Base-by-base conservation (phyloP, 2,113 vertebrate genomes). In the Paraplagusia blochii region DNA sequence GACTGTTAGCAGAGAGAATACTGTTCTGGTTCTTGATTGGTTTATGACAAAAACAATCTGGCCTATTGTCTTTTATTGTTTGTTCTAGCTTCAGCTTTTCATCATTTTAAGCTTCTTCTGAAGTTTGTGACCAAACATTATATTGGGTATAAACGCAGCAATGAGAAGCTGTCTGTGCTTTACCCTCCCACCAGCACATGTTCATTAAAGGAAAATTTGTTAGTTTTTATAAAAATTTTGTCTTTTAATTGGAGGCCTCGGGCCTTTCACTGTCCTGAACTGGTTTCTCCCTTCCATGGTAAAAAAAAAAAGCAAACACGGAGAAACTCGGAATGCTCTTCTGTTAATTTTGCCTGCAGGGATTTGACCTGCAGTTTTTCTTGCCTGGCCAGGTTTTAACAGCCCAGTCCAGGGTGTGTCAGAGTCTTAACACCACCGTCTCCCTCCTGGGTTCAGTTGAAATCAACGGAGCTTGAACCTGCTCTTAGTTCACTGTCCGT, bases 381-480 rank as follows among this genome's bases (percentile, higher is more conserved):
- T 82, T 83, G 80, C 83, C 84, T 80, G 83, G 70, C 85, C 85
- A 83, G 87, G 72, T 85, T 72, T 66, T 42, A 80, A 69, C 73
- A 44, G 59, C 66, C 66, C 76, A 68, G n/a, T 33, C 65, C 49
- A 54, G 77, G 77, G 87, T 47, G 79, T 85, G 73, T 70, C 69
- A 0, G 16, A 52, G 11, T 58, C 48, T 66, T 70, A 79, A 58
- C 4, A 58, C 71, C 67, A 71, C 57, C 10, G 69, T 73, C 74
- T 58, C 64, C 64, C 58, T 57, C 58, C 52, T 63, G 59, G 66
- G 57, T 63, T 74, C 62, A 67, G 16, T 42, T 42, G 42, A 65
- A 58, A 62, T 79, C 51, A 62, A 63, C 17, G 58, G 72, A 76
- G 77, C 77, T 79, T 72, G 80, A 76, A 67, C 22, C 22, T 29